phyloP scores from a whole-genome alignment of 2,113 vertebrate genomes.

The Candoia aspera region DNA sequence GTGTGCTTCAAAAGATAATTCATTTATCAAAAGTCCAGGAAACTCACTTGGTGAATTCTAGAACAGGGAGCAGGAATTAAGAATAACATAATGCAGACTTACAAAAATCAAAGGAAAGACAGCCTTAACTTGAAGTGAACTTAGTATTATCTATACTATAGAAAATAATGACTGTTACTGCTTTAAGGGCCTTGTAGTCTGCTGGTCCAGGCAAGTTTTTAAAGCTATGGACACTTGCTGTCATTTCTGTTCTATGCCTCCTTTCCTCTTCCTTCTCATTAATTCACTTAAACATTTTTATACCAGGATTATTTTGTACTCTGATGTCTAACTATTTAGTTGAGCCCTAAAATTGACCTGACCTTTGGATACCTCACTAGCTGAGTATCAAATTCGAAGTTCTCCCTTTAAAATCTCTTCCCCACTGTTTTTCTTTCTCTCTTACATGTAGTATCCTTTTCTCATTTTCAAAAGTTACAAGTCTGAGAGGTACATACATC shows the following conservation, averaged over 20 bases:
- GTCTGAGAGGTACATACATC: neutral
- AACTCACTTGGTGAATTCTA: neutral
- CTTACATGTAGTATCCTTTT: neutral
- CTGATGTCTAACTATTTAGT: neutral
- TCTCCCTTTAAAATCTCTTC: neutral
- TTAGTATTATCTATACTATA: neutral
- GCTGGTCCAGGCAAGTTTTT: neutral
- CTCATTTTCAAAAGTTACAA: neutral
- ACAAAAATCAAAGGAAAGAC: conserved; percentile 13
- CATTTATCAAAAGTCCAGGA: fast-evolving
- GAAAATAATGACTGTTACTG: conserved; percentile 26
- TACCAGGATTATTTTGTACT: neutral
- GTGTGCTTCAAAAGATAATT: neutral
- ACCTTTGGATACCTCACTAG: too few relatives aligned
- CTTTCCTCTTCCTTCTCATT: neutral
- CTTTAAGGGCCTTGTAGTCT: neutral
- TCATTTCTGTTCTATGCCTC: neutral
- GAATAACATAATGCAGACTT: fast-evolving
- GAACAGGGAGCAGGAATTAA: neutral
- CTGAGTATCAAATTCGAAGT: neutral
- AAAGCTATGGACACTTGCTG: neutral
- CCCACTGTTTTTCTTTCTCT: neutral
- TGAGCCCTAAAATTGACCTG: too few relatives aligned
- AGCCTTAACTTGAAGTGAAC: neutral
- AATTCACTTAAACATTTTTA: neutral